Percentiles rank a stretch among this genome's conserved stretches.
Evolutionary conservation across 2,113 vertebrate species (phyloP).

Genomic region (Myiozetetes cayanensis): DNA sequence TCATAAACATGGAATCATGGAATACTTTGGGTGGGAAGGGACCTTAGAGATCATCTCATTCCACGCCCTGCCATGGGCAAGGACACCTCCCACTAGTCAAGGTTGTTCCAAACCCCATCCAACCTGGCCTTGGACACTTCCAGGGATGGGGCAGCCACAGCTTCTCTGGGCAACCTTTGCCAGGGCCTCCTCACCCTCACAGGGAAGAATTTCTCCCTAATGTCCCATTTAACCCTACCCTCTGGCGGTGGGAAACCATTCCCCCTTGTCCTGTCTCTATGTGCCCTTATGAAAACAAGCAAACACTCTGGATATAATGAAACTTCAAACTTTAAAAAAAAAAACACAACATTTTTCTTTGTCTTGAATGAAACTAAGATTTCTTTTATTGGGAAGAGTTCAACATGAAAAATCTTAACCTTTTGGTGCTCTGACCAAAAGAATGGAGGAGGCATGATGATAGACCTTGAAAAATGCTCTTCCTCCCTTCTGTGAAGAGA

Average conservation of each 20-base stretch:
- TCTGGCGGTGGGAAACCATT: not conserved
- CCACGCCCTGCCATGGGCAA: not conserved
- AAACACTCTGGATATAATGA: not conserved
- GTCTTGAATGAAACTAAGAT: not conserved
- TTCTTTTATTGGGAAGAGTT: not conserved
- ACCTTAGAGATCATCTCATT: not conserved
- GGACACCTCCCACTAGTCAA: not conserved
- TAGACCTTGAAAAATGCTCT: not conserved
- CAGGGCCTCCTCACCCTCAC: not conserved
- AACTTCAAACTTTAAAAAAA: not conserved
- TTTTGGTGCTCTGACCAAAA: not conserved
- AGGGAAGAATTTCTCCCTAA: not conserved
- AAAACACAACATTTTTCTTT: not conserved
- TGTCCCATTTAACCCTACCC: not conserved
- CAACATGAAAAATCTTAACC: not conserved
- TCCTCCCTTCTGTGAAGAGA: not conserved
- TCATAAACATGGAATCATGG: not conserved
- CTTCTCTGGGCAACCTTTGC: not conserved
- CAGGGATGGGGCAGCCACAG: not conserved
- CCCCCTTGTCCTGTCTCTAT: not conserved
- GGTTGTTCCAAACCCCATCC: rapidly evolving
- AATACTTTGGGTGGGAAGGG: not conserved
- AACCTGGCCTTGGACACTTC: not conserved
- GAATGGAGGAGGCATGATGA: not conserved
- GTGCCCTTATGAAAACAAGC: not conserved